These are phyloP conservation scores for Tychaedon coryphoeus DNA, from an alignment of 2,113 vertebrate genomes.

Conservation along the genomic window DNA sequence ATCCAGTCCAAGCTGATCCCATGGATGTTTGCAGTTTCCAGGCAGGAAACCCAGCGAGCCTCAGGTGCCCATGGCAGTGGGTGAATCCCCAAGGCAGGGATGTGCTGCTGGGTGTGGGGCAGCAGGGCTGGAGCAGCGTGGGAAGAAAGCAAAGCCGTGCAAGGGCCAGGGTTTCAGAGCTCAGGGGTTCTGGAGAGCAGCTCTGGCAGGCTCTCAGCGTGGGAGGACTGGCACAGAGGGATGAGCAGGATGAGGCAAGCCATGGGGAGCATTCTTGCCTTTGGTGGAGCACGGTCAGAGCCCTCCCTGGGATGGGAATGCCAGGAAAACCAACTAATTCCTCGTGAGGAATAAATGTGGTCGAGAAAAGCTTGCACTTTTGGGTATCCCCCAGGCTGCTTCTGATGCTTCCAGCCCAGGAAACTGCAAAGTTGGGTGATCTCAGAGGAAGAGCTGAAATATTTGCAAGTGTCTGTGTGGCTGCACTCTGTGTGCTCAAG, in stretches of 20 bases:
- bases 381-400: background rate
- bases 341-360: accelerated
- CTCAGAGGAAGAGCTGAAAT: background rate
- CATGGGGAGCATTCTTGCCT: constrained; percentile 50
- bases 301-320: background rate
- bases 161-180: background rate
- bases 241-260: constrained; percentile 59
- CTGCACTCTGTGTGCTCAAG: background rate
- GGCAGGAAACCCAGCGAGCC: background rate
- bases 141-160: background rate
- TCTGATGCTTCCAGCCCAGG: background rate
- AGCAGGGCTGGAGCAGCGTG: background rate
- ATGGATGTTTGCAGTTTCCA: background rate
- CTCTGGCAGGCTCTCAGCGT: background rate
- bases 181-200: background rate
- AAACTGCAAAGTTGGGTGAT: background rate
- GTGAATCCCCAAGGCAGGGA: background rate
- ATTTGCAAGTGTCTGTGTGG: background rate
- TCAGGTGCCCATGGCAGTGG: accelerated
- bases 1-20: background rate
- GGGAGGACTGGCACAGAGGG: constrained; percentile 57
- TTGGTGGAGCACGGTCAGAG: constrained; percentile 32
- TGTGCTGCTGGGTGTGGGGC: background rate
- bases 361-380: background rate
- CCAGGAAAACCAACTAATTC: background rate